Base-by-base conservation (phyloP, 2,797 vertebrate species). In the Arnoldichthys spilopterus region DNA sequence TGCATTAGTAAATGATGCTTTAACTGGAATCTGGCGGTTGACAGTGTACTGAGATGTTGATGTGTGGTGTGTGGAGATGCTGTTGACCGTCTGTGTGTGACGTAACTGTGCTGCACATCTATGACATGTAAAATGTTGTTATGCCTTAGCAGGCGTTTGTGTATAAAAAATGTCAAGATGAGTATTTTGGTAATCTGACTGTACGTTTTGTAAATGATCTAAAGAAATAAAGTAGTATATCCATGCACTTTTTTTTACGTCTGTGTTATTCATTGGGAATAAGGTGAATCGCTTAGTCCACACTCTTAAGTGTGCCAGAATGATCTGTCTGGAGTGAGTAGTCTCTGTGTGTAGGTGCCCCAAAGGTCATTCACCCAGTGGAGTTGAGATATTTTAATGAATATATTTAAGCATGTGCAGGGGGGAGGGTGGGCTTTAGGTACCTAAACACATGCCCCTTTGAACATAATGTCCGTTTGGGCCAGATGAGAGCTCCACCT, bases 151-250 rank as follows among this genome's bases (percentile, higher is more conserved):
- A 63, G 71, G 61, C 66, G 56, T 75, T 82, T 82, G 74, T 81
- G 80, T 84, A 78, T 66, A 45, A 80, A 61, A 74, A 22, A 54
- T 6, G 9, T 6, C 15, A 68, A 72, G 40, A 78, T 83, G 82
- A 81, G 82, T 86, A 86, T 84, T 90, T 89, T 85, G 68, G 85
- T 85, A 83, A 86, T 80, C 68, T 76, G 76, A 58, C 61, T 90
- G 87, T 89, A 90, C 76, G 89, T 91, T 90, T 88, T 92, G 90
- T 90, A 89, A 90, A 88, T 86, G 68, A 88, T 80, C 63, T 61
- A 83, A 66, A 59, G 70, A 87, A 90, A 89, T 90, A 91, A 91
- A 86, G 66, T 81, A 77, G 79, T 86, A 87, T 86, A 86, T 85
- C 85, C 82, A 84, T 78, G 66, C 79, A 76, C 79, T 58, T 74